A percentile compares a stretch with the other conserved stretches of the same genome.
phyloP scores from a whole-genome alignment of 2,888 invertebrate species.

The Melanostoma scalare region DNA sequence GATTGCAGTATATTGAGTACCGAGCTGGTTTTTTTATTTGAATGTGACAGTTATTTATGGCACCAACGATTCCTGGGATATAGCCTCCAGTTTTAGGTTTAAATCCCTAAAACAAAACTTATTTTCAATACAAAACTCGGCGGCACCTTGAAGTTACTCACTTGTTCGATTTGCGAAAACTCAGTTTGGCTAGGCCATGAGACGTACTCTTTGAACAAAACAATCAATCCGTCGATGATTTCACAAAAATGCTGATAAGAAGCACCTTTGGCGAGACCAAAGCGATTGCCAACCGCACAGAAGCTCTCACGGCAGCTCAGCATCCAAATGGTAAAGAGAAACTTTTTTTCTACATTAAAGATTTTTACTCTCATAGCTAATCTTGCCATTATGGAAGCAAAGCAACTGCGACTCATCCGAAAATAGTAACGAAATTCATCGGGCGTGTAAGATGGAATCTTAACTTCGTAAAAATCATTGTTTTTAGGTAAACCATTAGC shows the following conservation, averaged over 20 bases:
- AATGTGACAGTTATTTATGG: slow-evolving; percentile 56
- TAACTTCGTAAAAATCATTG: slow-evolving; percentile 24
- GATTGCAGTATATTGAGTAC: slow-evolving; percentile 58
- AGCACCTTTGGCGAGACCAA: slow-evolving; percentile 38
- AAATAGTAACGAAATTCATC: slow-evolving; percentile 50
- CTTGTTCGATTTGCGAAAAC: slow-evolving; percentile 51
- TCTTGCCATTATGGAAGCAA: slow-evolving; percentile 20
- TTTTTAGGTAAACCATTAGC: neutral
- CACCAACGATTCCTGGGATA: slow-evolving; percentile 53
- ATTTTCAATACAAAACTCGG: neutral
- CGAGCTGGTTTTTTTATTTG: slow-evolving; percentile 59
- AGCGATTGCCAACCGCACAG: slow-evolving; percentile 29
- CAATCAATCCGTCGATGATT: slow-evolving; percentile 44
- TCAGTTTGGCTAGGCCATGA: slow-evolving; percentile 35
- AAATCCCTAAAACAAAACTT: slow-evolving; percentile 32
- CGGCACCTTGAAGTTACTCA: neutral
- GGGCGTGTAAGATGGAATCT: slow-evolving; percentile 26
- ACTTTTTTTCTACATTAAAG: slow-evolving; percentile 47
- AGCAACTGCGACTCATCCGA: slow-evolving; percentile 53
- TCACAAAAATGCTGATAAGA: slow-evolving; percentile 57
- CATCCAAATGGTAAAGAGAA: slow-evolving; percentile 56
- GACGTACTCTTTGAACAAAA: slow-evolving; percentile 49
- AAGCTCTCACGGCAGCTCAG: slow-evolving; percentile 50
- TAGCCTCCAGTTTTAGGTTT: slow-evolving; percentile 48
- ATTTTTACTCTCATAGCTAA: slow-evolving; percentile 26